Evolutionary conservation across 2,113 vertebrate species (phyloP).

Genomic region (Nanger granti): DNA sequence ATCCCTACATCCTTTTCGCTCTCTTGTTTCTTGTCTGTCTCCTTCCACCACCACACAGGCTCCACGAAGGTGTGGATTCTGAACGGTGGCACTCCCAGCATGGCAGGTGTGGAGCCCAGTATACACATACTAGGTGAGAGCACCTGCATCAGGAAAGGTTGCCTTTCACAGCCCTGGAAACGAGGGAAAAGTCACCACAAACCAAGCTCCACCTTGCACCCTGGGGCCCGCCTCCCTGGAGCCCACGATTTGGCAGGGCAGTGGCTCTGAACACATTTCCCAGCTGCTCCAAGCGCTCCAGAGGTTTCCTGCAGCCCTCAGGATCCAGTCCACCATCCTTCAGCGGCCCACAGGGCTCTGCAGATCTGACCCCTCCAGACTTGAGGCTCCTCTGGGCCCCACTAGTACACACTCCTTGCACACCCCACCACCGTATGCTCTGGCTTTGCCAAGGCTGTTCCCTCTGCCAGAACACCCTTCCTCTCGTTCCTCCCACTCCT

Average conservation of each 20-base stretch:
- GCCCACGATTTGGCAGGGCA: not conserved
- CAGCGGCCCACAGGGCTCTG: not conserved
- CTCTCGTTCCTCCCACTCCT: rapidly evolving
- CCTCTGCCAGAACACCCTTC: not conserved
- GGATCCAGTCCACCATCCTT: not conserved
- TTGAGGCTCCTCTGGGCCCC: rapidly evolving
- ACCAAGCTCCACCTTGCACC: not conserved
- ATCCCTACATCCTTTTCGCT: no score
- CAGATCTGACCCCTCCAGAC: no score
- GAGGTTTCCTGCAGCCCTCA: not conserved
- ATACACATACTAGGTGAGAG: not conserved
- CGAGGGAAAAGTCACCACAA: not conserved
- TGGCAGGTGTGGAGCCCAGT: not conserved
- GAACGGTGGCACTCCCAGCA: no score
- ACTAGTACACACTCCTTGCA: not conserved
- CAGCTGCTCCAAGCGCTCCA: not conserved
- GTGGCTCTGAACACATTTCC: no score
- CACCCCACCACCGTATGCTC: rapidly evolving
- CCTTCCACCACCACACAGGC: not conserved
- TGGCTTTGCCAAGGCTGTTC: not conserved
- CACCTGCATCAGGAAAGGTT: rapidly evolving
- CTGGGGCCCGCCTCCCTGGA: not conserved
- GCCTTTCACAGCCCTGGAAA: not conserved
- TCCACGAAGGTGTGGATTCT: not conserved
- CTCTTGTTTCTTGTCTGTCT: not conserved